Percentiles rank a stretch among this genome's conserved stretches.
Evolutionary conservation across 2,888 invertebrate genomes (phyloP).

Genomic region (Cerastoderma edule): DNA sequence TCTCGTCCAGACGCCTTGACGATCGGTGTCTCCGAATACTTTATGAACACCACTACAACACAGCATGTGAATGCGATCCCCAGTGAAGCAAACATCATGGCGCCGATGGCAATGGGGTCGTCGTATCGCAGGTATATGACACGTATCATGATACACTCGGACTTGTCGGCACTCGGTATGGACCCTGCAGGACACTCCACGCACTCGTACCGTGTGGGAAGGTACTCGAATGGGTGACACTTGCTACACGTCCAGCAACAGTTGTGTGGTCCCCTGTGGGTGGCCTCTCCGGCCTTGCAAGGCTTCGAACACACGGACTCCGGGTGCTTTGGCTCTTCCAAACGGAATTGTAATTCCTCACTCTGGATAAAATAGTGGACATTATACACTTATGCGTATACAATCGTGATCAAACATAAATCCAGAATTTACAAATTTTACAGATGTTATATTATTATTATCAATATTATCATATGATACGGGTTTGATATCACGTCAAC

Average conservation of each 20-base stretch:
- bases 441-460: too few relatives aligned
- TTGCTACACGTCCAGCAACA: slow-evolving; percentile 85
- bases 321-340: slow-evolving; percentile 91
- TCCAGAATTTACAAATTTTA: too few relatives aligned
- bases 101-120: slow-evolving; percentile 96
- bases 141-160: slow-evolving; percentile 82
- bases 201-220: slow-evolving; percentile 88
- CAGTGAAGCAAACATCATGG: slow-evolving; percentile 88
- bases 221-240: slow-evolving; percentile 91
- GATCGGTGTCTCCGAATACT: slow-evolving; percentile 83
- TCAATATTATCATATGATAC: too few relatives aligned
- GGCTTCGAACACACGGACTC: slow-evolving; percentile 95
- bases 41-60: slow-evolving; percentile 82
- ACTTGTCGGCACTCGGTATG: slow-evolving; percentile 91
- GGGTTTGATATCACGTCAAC: too few relatives aligned
- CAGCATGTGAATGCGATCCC: slow-evolving; percentile 82
- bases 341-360: slow-evolving; percentile 91
- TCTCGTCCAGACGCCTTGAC: slow-evolving; percentile 84
- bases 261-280: slow-evolving; percentile 91
- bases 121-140: slow-evolving; percentile 86
- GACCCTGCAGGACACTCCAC: slow-evolving; percentile 91
- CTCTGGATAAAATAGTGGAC: slow-evolving; percentile 54
- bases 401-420: too few relatives aligned
- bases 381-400: too few relatives aligned
- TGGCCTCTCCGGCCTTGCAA: slow-evolving; percentile 94